Evolutionary conservation across 2,113 vertebrate genomes (phyloP).

Genomic region (Pollachius pollachius): DNA sequence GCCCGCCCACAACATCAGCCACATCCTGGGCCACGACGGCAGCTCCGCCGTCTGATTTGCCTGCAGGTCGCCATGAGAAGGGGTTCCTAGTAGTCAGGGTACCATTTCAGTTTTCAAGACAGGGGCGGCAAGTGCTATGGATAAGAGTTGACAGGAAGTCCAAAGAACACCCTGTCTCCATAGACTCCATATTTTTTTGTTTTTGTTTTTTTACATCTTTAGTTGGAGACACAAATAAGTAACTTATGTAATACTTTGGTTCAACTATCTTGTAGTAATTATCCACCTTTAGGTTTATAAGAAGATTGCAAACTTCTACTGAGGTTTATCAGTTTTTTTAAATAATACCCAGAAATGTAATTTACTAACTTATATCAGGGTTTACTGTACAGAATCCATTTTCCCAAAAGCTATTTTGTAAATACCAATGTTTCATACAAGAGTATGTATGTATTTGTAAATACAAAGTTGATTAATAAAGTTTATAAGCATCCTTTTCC

Average conservation of each 20-base stretch:
- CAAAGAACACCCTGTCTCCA: background rate
- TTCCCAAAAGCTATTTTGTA: slow-evolving; percentile 66
- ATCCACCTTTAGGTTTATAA: slow-evolving; percentile 38
- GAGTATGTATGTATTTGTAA: slow-evolving; percentile 79
- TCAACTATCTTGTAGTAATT: slow-evolving; percentile 27
- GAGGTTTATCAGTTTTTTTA: slow-evolving; percentile 19
- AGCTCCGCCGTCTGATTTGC: slow-evolving; percentile 86
- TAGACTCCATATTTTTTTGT: background rate
- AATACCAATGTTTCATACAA: slow-evolving; percentile 75
- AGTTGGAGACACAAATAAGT: no score
- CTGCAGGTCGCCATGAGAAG: slow-evolving; percentile 4
- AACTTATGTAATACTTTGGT: slow-evolving; percentile 36
- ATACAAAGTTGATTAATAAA: slow-evolving; percentile 77
- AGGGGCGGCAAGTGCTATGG: background rate
- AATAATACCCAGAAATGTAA: slow-evolving; percentile 65
- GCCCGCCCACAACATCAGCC: slow-evolving; percentile 99
- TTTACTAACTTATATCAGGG: slow-evolving; percentile 72
- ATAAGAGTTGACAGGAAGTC: background rate
- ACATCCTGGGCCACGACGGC: slow-evolving; percentile 97
- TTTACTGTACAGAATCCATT: slow-evolving; percentile 60
- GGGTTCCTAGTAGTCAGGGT: background rate
- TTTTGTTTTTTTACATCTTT: background rate
- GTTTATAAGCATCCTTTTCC: slow-evolving; percentile 63
- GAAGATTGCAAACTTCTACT: slow-evolving; percentile 26
- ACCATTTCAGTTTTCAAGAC: background rate